Evolutionary conservation across 2,888 invertebrate species (phyloP).

Genomic region (Bombylius major): DNA sequence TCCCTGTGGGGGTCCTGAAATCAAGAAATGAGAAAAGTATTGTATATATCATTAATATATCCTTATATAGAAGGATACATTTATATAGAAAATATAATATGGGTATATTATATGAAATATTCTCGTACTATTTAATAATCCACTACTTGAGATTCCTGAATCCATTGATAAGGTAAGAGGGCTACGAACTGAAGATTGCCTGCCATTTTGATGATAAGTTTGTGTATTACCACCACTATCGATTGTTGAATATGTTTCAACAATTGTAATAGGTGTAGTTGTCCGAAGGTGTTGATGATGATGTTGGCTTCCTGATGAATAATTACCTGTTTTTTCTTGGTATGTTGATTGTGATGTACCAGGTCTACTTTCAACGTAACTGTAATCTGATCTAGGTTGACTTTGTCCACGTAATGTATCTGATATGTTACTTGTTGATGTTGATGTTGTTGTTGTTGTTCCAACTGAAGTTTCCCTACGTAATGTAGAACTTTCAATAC

Average conservation of each 20-base stretch:
- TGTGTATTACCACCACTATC: conserved; percentile 10
- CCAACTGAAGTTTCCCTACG: background rate
- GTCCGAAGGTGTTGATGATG: conserved; percentile 5
- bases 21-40: background rate
- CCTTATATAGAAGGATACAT: too few relatives aligned
- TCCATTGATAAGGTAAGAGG: conserved; percentile 78
- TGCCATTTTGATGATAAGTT: conserved; percentile 8
- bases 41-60: too few relatives aligned
- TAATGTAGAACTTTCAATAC: background rate
- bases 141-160: conserved; percentile 61
- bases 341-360: conserved; percentile 18
- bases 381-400: conserved; percentile 5
- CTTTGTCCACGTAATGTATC: conserved; percentile 10
- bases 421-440: background rate
- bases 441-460: background rate
- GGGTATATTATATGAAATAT: too few relatives aligned
- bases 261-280: conserved; percentile 9
- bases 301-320: conserved; percentile 12
- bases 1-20: conserved; percentile 19
- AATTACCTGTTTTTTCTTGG: conserved; percentile 7
- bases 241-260: conserved; percentile 14
- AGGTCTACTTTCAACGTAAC: conserved; percentile 14
- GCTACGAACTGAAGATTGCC: conserved; percentile 31
- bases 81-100: too few relatives aligned
- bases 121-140: conserved; percentile 19